Evolutionary conservation across 2,113 vertebrate genomes (phyloP), one percentile per base, ranked within the genome.

Genomic region (Salminus brasiliensis): DNA sequence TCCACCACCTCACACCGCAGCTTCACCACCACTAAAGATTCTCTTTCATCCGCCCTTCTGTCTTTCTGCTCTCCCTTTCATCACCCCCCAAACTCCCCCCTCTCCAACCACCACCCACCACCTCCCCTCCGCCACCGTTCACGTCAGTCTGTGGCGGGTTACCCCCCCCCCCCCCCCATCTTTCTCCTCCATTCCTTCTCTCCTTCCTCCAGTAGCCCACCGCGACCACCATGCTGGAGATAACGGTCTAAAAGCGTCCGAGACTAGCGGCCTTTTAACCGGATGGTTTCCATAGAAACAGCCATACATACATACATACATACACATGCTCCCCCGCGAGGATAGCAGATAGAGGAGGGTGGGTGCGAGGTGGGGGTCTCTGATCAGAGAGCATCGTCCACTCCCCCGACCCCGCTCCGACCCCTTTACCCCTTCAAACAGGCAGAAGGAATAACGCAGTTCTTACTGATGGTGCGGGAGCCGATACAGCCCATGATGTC

Each of bases 401-500:
- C 82, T 81, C 27, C 69, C n/a, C 12, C 45, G 2, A 32, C 55
- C 74, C 72, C 18, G 59, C 77, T 1, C 30, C 55, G 69, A 36
- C 27, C 74, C 83, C 83, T 83, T 75, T 84, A 79, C 72, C 71
- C 47, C 76, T 29, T 76, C 67, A 43, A 1, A 32, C 25, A 43
- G 65, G 45, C 23, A 74, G 81, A 83, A 76, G 41, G 59, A 52
- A 66, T 18, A 62, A 11, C 62, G 63, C 2, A 2, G 5, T 21
- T 82, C 92, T 94, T 92, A 94, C 93, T 89, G 88, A 94, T 93
- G 32, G 90, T 92, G 85, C 93, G 88, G 91, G 93, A 94, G 90
- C 93, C 93, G 47, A 94, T 93, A 84, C 93, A 94, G 91, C 93
- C 93, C 93, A 94, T 93, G 90, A 69, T 91, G 89, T 90, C 87